Percentiles rank a stretch among this genome's conserved stretches.
These are phyloP conservation scores for Meiosimyza decipiens DNA, from an alignment of 2,888 invertebrate species.

Conservation along the genomic window DNA sequence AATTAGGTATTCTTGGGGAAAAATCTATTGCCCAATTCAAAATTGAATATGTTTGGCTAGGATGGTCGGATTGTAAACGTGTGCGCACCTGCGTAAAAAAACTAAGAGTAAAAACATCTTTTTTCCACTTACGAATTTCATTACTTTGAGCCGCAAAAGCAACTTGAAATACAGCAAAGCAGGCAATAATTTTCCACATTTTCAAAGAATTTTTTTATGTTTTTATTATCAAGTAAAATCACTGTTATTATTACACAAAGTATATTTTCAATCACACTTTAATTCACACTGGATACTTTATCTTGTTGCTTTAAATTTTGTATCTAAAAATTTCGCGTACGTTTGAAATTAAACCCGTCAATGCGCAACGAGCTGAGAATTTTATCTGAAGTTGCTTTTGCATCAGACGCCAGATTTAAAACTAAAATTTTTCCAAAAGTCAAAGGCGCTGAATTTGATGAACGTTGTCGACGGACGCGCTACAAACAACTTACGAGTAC, in stretches of 20 bases:
- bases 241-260: neutral
- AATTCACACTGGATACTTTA: conserved; percentile 10
- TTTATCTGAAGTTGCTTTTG: conserved; percentile 48
- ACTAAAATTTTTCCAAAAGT: conserved; percentile 29
- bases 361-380: conserved; percentile 46
- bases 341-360: conserved; percentile 39
- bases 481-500: neutral
- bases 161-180: conserved; percentile 49
- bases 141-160: conserved; percentile 48
- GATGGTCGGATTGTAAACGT: no score
- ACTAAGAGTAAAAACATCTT: no score
- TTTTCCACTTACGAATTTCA: conserved; percentile 53
- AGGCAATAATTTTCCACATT: conserved; percentile 53
- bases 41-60: no score
- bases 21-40: no score
- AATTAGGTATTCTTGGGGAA: no score
- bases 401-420: conserved; percentile 51
- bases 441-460: conserved; percentile 6
- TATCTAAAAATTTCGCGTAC: neutral
- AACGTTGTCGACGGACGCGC: conserved; percentile 5
- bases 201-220: conserved; percentile 39
- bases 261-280: neutral
- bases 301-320: neutral
- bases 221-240: neutral
- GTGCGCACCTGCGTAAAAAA: no score